Percentiles rank a stretch among this genome's conserved stretches.
Conservation (phyloP, 2,797 vertebrate species). For the Rallus crepitans region DNA sequence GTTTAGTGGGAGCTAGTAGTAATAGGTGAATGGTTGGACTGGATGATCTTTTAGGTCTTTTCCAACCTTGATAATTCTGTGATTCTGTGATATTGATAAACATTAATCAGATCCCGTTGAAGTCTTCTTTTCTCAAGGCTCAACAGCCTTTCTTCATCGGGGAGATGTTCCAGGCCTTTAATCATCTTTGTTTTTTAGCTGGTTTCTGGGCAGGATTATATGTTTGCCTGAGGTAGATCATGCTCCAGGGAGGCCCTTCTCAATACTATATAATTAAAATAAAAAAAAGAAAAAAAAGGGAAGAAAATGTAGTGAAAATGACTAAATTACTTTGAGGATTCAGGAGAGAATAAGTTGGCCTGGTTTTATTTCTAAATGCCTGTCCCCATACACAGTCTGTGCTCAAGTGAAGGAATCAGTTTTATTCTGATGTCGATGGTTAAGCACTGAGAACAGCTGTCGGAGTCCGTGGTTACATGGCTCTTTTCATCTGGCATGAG, state of each 20-base stretch:
- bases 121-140: too few species aligned
- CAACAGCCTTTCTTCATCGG: too few species aligned
- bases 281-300: too few species aligned
- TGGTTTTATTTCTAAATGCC: background rate
- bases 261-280: background rate
- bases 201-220: background rate
- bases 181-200: background rate
- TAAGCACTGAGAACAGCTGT: background rate
- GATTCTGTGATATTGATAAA: too few species aligned
- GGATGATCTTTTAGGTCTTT: too few species aligned
- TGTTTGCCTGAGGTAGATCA: background rate
- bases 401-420: background rate
- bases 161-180: too few species aligned
- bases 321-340: background rate
- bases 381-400: background rate
- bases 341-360: background rate
- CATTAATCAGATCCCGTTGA: too few species aligned
- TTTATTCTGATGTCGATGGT: background rate
- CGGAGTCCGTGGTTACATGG: background rate
- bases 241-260: background rate
- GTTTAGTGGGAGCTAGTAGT: too few species aligned
- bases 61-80: too few species aligned
- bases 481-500: fast-evolving
- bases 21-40: too few species aligned
- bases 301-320: background rate